Evolutionary conservation across 2,888 invertebrate genomes (phyloP), one percentile per base, ranked within the genome.

Genomic region (Xiphydria camelus): DNA sequence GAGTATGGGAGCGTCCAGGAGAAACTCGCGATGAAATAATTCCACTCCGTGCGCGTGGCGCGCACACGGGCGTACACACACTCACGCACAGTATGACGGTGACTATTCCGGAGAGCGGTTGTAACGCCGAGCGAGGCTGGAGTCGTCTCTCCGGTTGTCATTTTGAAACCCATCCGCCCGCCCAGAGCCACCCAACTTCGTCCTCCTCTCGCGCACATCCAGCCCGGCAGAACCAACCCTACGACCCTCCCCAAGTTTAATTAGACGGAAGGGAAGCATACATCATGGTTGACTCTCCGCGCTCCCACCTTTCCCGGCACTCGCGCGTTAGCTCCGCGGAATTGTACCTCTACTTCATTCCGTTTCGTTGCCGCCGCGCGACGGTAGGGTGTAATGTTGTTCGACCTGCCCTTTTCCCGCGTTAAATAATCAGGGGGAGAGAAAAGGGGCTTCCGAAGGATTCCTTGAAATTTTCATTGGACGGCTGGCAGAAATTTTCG

Each of bases 231-330:
- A 52, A 52, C 59, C 59, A 61, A 62, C 55, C 59, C 38, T 37
- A 51, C 50, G 56, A 59, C 55, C 54, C 59, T 57, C 54, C 55
- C 63, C 44, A 61, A 68, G 61, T 66, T 68, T 68, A 68, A 68
- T 68, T 68, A 68, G 66, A 66, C 65, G 60, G 66, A 68, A 64
- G 63, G 62, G 59, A 45, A 53, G 58, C 62, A 64, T 64, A 62
- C 59, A 64, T 66, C 64, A 61, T 59, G 59, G 59, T 51, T 54
- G 64, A 61, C 59, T 60, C 55, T n/a, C n/a, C n/a, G n/a, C 50
- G 51, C 59, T 58, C 33, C 33, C 12, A 41, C 10, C 51, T 52
- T 54, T 57, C 54, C 54, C 37, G 20, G 14, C 20, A 46, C 51
- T 56, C 7, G 14, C 18, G 17, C 37, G 34, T 36, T 42, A 51